These are phyloP conservation scores for Leptobrachium ailaonicum DNA, from an alignment of 2,113 vertebrate genomes.

Conservation along the genomic window DNA sequence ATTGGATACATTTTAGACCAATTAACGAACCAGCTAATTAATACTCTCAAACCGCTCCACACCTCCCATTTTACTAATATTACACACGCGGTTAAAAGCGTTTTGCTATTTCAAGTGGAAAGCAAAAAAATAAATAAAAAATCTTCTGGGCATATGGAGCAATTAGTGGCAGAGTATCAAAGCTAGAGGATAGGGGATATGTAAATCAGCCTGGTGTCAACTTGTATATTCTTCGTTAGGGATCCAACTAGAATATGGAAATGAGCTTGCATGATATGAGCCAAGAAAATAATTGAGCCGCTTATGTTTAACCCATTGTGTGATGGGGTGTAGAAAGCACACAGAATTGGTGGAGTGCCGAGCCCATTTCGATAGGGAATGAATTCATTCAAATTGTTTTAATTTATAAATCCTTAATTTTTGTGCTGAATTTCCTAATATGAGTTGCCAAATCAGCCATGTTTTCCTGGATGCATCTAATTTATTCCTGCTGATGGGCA, in stretches of 20 bases:
- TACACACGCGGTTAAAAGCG: slow-evolving; percentile 40
- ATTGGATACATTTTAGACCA: slow-evolving; percentile 22
- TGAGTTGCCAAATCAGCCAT: too few species aligned
- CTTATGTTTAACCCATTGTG: slow-evolving; percentile 9
- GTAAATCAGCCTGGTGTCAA: slow-evolving; percentile 42
- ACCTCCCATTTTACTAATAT: neutral
- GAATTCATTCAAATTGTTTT: too few species aligned
- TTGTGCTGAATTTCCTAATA: too few species aligned
- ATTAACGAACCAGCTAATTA: slow-evolving; percentile 40
- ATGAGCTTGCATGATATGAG: slow-evolving; percentile 39
- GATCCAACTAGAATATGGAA: slow-evolving; percentile 50
- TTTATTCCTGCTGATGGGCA: too few species aligned
- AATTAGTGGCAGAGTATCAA: slow-evolving; percentile 47
- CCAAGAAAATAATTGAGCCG: slow-evolving; percentile 45
- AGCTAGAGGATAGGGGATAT: slow-evolving; percentile 44
- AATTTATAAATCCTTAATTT: too few species aligned
- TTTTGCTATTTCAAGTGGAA: slow-evolving; percentile 48
- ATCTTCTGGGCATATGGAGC: slow-evolving; percentile 48
- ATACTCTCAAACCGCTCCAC: neutral
- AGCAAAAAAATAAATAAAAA: slow-evolving; percentile 30
- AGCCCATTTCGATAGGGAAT: too few species aligned
- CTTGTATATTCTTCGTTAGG: slow-evolving; percentile 45
- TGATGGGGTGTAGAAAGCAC: too few species aligned
- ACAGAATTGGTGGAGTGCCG: too few species aligned
- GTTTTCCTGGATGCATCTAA: too few species aligned